A percentile compares a stretch with the other conserved stretches of the same genome.
These are phyloP conservation scores for Moxostoma hubbsi DNA, from an alignment of 2,797 vertebrate genomes.

Conservation along the genomic window DNA sequence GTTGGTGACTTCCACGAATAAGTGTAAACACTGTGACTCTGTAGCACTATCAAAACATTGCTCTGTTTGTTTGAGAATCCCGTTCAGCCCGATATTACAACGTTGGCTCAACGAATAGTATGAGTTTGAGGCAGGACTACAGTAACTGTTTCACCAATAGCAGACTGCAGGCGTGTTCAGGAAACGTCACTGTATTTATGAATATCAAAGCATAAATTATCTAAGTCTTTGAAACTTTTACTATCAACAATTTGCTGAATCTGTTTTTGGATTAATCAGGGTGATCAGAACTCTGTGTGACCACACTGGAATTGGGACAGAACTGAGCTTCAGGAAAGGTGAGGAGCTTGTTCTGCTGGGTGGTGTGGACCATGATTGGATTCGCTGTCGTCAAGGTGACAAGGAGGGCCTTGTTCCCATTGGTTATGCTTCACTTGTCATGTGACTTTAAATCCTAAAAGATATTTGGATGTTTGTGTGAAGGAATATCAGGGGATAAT, in stretches of 20 bases:
- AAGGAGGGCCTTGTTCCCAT: conserved; percentile 90
- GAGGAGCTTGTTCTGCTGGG: conserved; percentile 86
- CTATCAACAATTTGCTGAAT: not conserved
- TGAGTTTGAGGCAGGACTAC: too few relatives aligned
- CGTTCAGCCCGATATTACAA: too few relatives aligned
- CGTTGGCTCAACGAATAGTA: too few relatives aligned
- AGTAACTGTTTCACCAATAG: too few relatives aligned
- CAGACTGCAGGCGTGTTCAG: too few relatives aligned
- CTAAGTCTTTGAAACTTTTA: too few relatives aligned
- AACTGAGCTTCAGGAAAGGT: conserved; percentile 89
- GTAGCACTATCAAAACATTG: too few relatives aligned
- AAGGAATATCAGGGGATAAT: conserved; percentile 38
- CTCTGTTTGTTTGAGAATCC: too few relatives aligned
- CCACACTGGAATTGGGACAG: conserved; percentile 76
- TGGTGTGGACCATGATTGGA: conserved; percentile 92
- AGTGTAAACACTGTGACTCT: too few relatives aligned
- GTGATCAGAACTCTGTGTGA: conserved; percentile 88
- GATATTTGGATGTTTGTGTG: conserved; percentile 45
- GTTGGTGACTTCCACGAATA: too few relatives aligned
- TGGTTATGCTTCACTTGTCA: conserved; percentile 92
- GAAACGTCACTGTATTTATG: too few relatives aligned
- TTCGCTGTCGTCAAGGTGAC: conserved; percentile 87
- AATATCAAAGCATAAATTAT: too few relatives aligned
- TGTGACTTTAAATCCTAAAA: conserved; percentile 74
- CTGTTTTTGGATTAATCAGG: conserved; percentile 72